phyloP scores from a whole-genome alignment of 2,797 vertebrate species.

The Cetoscarus ocellatus region DNA sequence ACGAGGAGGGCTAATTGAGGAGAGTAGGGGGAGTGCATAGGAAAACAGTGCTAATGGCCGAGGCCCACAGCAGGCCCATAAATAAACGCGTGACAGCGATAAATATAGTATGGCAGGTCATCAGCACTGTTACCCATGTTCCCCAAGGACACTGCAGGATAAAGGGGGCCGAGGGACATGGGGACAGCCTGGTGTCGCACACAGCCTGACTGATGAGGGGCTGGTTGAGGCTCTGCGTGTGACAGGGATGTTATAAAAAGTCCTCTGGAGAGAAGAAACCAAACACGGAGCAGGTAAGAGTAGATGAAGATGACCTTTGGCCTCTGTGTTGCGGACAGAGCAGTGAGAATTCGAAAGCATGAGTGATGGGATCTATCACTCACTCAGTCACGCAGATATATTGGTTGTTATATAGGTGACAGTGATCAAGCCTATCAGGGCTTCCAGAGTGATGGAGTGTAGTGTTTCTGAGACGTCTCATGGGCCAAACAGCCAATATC shows the following conservation, averaged over 20 bases:
- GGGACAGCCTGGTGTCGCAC: constrained; percentile 25
- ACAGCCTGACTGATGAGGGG: constrained; percentile 50
- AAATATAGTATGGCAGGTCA: constrained; percentile 77
- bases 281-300: constrained; percentile 8
- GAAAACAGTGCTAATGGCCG: constrained; percentile 46
- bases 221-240: constrained; percentile 27
- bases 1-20: constrained; percentile 34
- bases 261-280: constrained; percentile 16
- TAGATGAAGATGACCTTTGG: constrained; percentile 50
- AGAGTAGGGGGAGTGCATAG: constrained; percentile 9
- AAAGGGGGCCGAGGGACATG: constrained; percentile 31
- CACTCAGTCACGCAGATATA: constrained; percentile 35
- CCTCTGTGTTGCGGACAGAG: constrained; percentile 19
- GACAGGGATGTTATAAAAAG: constrained; percentile 20
- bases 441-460: constrained; percentile 36
- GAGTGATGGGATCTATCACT: constrained; percentile 59
- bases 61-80: constrained; percentile 55
- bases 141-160: constrained; percentile 60
- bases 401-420: constrained; percentile 48
- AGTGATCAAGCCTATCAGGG: constrained; percentile 49
- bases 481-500: constrained; percentile 30
- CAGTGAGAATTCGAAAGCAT: constrained; percentile 38
- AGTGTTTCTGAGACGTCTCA: constrained; percentile 22
- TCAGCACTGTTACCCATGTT: constrained; percentile 56
- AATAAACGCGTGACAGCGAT: constrained; percentile 72